Base-by-base conservation (phyloP, 92 coral and sea anemone species). In the Phenganax subtilis region DNA sequence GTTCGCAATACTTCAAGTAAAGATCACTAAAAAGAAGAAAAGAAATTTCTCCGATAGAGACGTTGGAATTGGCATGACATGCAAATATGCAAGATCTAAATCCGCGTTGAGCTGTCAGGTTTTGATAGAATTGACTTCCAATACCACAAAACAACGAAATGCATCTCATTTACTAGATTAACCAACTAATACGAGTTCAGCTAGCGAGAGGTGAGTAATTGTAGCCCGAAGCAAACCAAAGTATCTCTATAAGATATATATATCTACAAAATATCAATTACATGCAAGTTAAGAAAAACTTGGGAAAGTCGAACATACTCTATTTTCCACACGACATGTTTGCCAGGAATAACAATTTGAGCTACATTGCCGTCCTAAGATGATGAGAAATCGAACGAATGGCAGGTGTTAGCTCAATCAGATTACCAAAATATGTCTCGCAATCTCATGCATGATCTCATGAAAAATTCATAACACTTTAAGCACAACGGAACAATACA, bases 401-500 rank as follows among this genome's bases (percentile, higher is more conserved):
- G 12, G 65, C 65, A 59, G 16, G n/a, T 6, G n/a, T 64, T 64
- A 10, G 9, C 31, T 37, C 3, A 37, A 37, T 5, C 47, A 37
- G 47, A 37, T 17, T 12, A 64, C 70, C 6, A 64, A 64, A 1
- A 64, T 17, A 64, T 64, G 70, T 12, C 16, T 30, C 70, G 47
- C 47, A 37, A 37, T 30, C 11, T 68, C 73, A 37, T 68, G 47
- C 47, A 37, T 68, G 37, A 68, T 68, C 73, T 68, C 2, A 68
- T 68, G 54, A 68, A 68, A 68, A 68, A 68, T 68, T 68, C 29
- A 68, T 37, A 53, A 68, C 73, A 68, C n/a, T 68, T 20, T 25
- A 10, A 64, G 37, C 70, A 28, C 70, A 68, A 68, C 53, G 29
- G 73, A 37, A 68, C 53, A 29, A 68, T 30, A 29, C 30, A 28